Evolutionary conservation across 2,113 vertebrate genomes (phyloP).

Genomic region (Myiozetetes cayanensis): DNA sequence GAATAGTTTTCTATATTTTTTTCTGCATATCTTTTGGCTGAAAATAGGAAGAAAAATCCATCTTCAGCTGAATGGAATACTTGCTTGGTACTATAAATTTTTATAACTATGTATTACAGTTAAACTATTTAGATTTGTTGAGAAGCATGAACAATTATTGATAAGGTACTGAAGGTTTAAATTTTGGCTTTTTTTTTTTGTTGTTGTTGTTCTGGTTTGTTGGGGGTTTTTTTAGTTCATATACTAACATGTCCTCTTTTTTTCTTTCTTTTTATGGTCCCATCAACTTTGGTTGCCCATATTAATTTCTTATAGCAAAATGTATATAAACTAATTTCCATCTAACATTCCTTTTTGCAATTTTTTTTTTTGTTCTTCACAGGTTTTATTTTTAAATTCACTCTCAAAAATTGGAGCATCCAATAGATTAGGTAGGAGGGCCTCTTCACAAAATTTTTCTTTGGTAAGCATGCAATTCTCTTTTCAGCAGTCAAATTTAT

Average conservation of each 20-base stretch:
- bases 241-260: not conserved
- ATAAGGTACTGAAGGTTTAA: not conserved
- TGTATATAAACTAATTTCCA: not conserved
- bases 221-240: not conserved
- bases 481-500: not conserved
- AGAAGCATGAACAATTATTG: not conserved
- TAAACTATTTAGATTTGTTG: not conserved
- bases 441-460: not conserved
- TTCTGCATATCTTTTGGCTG: not conserved
- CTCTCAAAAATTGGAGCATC: not conserved
- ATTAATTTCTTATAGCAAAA: not conserved
- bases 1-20: not conserved
- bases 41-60: not conserved
- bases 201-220: accelerated
- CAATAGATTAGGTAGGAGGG: not conserved
- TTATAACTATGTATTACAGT: not conserved
- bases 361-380: not conserved
- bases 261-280: not conserved
- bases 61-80: not conserved
- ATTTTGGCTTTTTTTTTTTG: accelerated
- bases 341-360: not conserved
- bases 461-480: not conserved
- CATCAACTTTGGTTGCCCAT: not conserved
- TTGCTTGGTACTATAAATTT: not conserved
- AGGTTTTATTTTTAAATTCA: not conserved